phyloP scores from a whole-genome alignment of 2,888 invertebrate species.

The Fragum whitleyi region DNA sequence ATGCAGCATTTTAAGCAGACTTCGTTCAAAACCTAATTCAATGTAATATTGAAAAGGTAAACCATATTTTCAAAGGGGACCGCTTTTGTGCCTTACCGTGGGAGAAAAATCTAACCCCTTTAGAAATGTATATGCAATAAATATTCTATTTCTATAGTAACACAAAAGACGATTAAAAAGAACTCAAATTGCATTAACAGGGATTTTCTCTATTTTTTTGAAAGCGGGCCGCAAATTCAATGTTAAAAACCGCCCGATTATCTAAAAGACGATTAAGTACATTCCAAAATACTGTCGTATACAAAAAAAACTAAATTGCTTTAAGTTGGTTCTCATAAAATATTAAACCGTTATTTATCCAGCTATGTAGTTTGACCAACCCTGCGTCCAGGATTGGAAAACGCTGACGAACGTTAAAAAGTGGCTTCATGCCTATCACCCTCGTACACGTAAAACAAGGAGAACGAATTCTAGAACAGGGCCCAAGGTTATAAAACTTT shows the following conservation, averaged over 20 bases:
- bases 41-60: too few species aligned
- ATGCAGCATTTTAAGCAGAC: too few species aligned
- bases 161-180: slow-evolving; percentile 35
- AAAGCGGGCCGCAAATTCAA: slow-evolving; percentile 19
- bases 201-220: slow-evolving; percentile 13
- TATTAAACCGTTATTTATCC: neutral
- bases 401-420: too few species aligned
- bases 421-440: too few species aligned
- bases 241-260: slow-evolving; percentile 23
- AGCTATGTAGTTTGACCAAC: too few species aligned
- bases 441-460: too few species aligned
- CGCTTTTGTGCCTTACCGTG: slow-evolving; percentile 18
- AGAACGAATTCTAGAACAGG: too few species aligned
- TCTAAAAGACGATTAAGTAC: slow-evolving; percentile 24
- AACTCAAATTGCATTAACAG: slow-evolving; percentile 33
- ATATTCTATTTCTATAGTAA: slow-evolving; percentile 35
- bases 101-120: slow-evolving; percentile 27
- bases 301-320: slow-evolving; percentile 12
- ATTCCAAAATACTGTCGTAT: slow-evolving; percentile 23
- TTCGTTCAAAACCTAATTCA: too few species aligned
- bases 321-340: neutral
- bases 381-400: too few species aligned
- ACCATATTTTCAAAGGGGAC: slow-evolving; percentile 12
- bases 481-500: too few species aligned
- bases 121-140: slow-evolving; percentile 38